phyloP scores from a whole-genome alignment of 2,888 invertebrate genomes.

The Drosophila greeni region DNA sequence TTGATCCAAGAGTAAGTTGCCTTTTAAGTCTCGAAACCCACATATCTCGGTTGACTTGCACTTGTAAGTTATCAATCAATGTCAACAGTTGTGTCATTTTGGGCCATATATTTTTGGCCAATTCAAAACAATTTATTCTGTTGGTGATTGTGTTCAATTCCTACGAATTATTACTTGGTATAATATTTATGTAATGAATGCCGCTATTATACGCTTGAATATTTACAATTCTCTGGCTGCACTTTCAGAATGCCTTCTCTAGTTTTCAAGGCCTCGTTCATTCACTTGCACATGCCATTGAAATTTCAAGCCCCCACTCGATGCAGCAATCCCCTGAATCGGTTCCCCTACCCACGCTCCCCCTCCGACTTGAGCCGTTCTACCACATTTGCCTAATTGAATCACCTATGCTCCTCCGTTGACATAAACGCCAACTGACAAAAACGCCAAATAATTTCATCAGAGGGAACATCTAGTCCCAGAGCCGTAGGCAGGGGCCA shows the following conservation, averaged over 20 bases:
- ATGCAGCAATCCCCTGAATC: slow-evolving; percentile 31
- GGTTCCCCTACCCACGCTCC: slow-evolving; percentile 26
- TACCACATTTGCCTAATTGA: slow-evolving; percentile 53
- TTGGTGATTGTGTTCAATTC: not conserved
- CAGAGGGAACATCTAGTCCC: slow-evolving; percentile 40
- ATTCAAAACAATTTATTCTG: not conserved
- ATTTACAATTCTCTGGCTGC: not conserved
- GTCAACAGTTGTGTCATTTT: not conserved
- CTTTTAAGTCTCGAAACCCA: slow-evolving; percentile 5
- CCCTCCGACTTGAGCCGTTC: slow-evolving; percentile 9
- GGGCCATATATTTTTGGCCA: no score
- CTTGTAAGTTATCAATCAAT: slow-evolving; percentile 8
- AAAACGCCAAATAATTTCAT: slow-evolving; percentile 53
- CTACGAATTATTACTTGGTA: not conserved
- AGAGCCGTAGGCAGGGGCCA: slow-evolving; percentile 22
- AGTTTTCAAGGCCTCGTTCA: slow-evolving; percentile 34
- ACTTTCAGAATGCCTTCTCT: not conserved
- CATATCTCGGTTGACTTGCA: slow-evolving; percentile 1
- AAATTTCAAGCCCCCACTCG: slow-evolving; percentile 31
- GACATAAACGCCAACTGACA: slow-evolving; percentile 60
- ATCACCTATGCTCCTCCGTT: slow-evolving; percentile 51
- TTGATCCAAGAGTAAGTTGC: not conserved
- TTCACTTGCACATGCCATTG: slow-evolving; percentile 40
- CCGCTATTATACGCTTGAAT: not conserved
- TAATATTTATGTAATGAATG: slow-evolving; percentile 1